Base-by-base conservation (phyloP, 2,113 vertebrate species). In the Ifrita kowaldi region DNA sequence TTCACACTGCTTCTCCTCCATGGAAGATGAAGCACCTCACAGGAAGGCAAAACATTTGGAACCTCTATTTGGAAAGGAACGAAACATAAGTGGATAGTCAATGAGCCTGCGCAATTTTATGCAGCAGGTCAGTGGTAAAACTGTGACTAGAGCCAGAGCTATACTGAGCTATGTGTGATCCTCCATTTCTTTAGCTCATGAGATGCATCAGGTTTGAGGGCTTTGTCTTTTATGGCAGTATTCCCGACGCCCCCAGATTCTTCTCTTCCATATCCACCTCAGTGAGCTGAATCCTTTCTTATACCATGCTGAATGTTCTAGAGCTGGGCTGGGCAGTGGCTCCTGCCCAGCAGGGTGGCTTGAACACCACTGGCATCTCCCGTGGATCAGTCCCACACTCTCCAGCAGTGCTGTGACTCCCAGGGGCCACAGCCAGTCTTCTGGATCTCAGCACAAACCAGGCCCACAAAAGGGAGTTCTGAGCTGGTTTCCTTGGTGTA, bases 301-400 rank as follows among this genome's bases (percentile, higher is more conserved):
- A 7, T 0, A 4, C 14, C 17, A 20, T 30, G 37, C 28, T 41
- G 49, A 83, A 37, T 0, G 1, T 11, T 11, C 6, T 4, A 2
- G 8, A 26, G 44, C 35, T 9, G 49, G 22, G 7, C 57, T 47
- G 30, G 22, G 42, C 16, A 32, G 33, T 3, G 16, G 24, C 16
- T 50, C 7, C 41, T 5, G 24, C 32, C 15, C 3, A 3, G 13
- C 2, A 10, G 35, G 16, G 49, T 37, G 27, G 23, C 11, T 53
- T 1, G 0, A 32, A 30, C 11, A 5, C 17, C 16, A 0, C 20
- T 13, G 49, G 10, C 1, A 0, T 22, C 24, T 80, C 16, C 46
- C 19, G 30, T 21, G 46, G 32, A 63, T 46, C 49, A 1, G 33
- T 35, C 18, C 23, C 8, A 5, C 5, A 4, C 5, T 3, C 8